Conservation (phyloP, 2,888 invertebrate species). For the Sarcophaga variegata region DNA sequence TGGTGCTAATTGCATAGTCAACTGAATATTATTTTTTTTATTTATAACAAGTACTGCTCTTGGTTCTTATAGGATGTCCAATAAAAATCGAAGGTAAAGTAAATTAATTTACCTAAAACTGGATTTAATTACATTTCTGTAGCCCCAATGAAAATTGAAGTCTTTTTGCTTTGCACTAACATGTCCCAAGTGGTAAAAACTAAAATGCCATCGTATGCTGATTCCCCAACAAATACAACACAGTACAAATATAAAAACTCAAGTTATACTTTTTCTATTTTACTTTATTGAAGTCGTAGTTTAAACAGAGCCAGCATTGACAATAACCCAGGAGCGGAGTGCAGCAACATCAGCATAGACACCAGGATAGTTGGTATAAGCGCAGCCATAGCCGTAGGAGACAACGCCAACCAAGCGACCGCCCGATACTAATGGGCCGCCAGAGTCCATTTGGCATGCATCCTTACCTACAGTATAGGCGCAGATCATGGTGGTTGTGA, state of each 20-base stretch:
- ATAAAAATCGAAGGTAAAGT: no score
- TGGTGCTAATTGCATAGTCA: no score
- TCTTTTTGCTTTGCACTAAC: no score
- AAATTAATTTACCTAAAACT: no score
- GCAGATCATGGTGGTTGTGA: conserved; percentile 76
- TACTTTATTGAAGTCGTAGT: neutral
- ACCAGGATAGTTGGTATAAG: conserved; percentile 69
- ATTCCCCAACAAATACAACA: no score
- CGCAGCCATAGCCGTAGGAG: conserved; percentile 81
- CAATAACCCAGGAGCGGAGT: conserved; percentile 72
- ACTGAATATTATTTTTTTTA: no score
- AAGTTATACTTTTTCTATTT: neutral
- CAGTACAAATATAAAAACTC: neutral
- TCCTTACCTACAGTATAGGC: conserved; percentile 76
- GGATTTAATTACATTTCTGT: no score
- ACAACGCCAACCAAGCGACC: conserved; percentile 77
- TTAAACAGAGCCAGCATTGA: conserved; percentile 18
- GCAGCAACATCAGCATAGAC: conserved; percentile 71
- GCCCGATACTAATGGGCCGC: conserved; percentile 78
- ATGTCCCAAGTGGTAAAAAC: no score
- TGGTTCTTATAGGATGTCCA: no score
- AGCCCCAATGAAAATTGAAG: no score
- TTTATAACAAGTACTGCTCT: no score
- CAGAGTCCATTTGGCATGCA: conserved; percentile 81
- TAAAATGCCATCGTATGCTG: no score